Base-by-base conservation (phyloP, 2,888 invertebrate genomes). In the Ormyrus labotus region DNA sequence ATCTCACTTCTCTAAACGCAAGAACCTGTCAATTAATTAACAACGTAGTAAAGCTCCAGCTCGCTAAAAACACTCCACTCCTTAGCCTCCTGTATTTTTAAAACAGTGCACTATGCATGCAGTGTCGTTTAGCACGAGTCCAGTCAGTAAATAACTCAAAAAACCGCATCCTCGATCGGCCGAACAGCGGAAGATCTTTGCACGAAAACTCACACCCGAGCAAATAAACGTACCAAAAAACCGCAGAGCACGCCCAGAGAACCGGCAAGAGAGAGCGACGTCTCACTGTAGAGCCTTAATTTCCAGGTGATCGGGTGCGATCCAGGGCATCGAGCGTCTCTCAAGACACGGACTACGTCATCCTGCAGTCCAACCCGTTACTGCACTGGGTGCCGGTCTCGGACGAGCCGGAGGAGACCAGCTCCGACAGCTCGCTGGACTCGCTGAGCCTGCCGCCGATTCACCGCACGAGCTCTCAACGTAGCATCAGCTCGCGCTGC, bases 331-430 rank as follows among this genome's bases (percentile, higher is more conserved):
- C 85, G 3, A 85, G 85, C 69, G 50, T 85, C 5, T 89, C 91
- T 34, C 85, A 91, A 68, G 93, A 93, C 84, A 92, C 92, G 48
- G 92, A 93, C 84, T 93, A 92, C 85, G 92, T 93, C 78, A 87
- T 93, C 67, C 90, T 93, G 75, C 93, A 93, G 87, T 90, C 92
- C 2, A 92, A 92, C 67, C 92, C 93, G 11, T 87, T 92, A 63
- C 86, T 88, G n/a, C 92, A 92, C 81, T 93, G 93, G 93, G 91
- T 92, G 67, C 92, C 92, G 10, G 87, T 92, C 8, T 89, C 89
- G 69, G 92, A 92, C 51, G 91, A 91, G 53, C 87, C 89, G 0
- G 91, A 90, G 73, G 89, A 88, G 48, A 87, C 89, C 13, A 79
- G 72, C n/a, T 50, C 78, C 61, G 92, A 92, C 83, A 92, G 92